Conservation (phyloP, 92 coral and sea anemone species). For the Galaxea fascicularis region DNA sequence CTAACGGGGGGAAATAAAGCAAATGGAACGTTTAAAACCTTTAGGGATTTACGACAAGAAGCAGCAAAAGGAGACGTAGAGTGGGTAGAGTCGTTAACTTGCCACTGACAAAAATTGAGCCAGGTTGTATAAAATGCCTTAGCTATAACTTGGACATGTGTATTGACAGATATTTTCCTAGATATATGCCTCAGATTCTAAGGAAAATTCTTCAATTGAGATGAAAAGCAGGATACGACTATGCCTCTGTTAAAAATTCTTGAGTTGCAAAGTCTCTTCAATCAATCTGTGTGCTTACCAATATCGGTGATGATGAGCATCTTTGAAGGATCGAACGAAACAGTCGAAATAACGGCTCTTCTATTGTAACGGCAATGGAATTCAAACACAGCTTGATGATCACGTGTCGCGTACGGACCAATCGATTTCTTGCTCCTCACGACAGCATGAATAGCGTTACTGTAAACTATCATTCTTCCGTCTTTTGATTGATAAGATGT, state of each 20-base stretch:
- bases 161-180: too few relatives aligned
- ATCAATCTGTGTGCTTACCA: conserved; percentile 16
- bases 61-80: too few relatives aligned
- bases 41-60: too few relatives aligned
- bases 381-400: conserved; percentile 70
- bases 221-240: too few relatives aligned
- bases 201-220: too few relatives aligned
- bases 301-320: conserved; percentile 4
- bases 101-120: too few relatives aligned
- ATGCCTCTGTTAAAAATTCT: too few relatives aligned
- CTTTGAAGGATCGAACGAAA: conserved; percentile 19
- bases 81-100: too few relatives aligned
- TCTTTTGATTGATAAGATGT: conserved; percentile 52
- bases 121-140: too few relatives aligned
- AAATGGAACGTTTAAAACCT: background rate
- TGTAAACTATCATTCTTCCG: conserved; percentile 55
- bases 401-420: conserved; percentile 66
- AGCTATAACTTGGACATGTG: too few relatives aligned
- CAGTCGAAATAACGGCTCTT: conserved; percentile 51
- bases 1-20: background rate
- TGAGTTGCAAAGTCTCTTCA: too few relatives aligned
- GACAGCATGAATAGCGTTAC: conserved; percentile 57
- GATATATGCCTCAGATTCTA: too few relatives aligned
- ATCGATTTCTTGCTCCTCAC: conserved; percentile 1
- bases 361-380: conserved; percentile 79